These are phyloP conservation scores for Caenorhabditis remanei DNA, from an alignment of 1,140 invertebrate genomes.

Conservation along the genomic window DNA sequence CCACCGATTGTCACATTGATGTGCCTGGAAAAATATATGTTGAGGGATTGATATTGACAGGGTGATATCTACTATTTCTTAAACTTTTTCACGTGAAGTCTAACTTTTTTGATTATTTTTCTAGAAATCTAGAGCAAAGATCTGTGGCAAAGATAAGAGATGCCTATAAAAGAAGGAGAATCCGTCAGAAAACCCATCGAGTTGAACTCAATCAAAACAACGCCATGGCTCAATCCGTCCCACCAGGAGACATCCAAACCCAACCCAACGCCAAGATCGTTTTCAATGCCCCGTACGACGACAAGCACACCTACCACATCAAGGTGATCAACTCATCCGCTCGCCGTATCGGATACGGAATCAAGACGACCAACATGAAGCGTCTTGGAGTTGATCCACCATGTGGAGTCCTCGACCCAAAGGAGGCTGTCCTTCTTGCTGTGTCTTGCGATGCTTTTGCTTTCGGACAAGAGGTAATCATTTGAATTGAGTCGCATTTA, in stretches of 20 bases:
- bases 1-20: conserved; percentile 64
- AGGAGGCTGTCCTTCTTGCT: conserved; percentile 59
- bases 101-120: neutral
- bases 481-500: neutral
- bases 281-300: conserved; percentile 67
- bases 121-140: conserved; percentile 4
- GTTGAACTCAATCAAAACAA: neutral
- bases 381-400: conserved; percentile 60
- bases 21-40: conserved; percentile 59
- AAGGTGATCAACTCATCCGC: conserved; percentile 60
- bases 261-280: conserved; percentile 65
- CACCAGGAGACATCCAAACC: conserved; percentile 65
- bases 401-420: conserved; percentile 62
- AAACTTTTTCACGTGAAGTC: neutral
- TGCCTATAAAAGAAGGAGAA: neutral
- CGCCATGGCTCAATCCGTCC: conserved; percentile 61
- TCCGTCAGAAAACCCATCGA: neutral
- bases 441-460: conserved; percentile 63
- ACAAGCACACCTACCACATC: conserved; percentile 66
- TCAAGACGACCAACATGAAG: conserved; percentile 65
- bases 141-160: neutral
- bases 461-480: conserved; percentile 57
- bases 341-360: conserved; percentile 61
- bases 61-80: too few relatives aligned
- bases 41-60: neutral